A percentile compares a stretch with the other conserved stretches of the same genome.
phyloP scores from a whole-genome alignment of 2,888 invertebrate species.

The Hedychridium roseum region DNA sequence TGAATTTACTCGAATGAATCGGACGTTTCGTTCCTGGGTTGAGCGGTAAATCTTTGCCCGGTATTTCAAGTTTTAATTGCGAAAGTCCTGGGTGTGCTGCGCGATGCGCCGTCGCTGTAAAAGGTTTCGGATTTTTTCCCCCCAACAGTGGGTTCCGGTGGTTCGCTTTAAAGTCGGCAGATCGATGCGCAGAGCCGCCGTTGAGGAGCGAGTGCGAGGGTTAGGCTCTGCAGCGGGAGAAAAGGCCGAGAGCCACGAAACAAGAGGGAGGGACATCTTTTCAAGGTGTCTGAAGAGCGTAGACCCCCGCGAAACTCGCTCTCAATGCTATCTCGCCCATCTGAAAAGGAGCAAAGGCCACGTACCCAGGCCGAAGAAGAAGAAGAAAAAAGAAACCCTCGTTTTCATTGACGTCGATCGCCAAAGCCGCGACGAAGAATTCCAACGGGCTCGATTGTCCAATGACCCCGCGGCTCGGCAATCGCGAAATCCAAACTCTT shows the following conservation, averaged over 20 bases:
- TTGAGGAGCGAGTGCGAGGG: constrained; percentile 12
- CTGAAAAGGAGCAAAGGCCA: constrained; percentile 14
- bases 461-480: constrained; percentile 4
- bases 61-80: too few species aligned
- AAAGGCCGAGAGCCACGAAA: constrained; percentile 26
- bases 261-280: constrained; percentile 29
- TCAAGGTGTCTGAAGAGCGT: constrained; percentile 30
- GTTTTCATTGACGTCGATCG: constrained; percentile 1
- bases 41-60: too few species aligned
- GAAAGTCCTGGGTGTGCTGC: too few species aligned
- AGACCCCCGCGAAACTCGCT: constrained; percentile 26
- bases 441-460: not conserved
- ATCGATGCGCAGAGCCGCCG: constrained; percentile 28
- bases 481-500: not conserved
- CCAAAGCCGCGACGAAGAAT: too few species aligned
- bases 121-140: too few species aligned
- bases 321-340: constrained; percentile 36
- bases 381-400: not conserved
- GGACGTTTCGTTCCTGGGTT: too few species aligned
- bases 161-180: constrained; percentile 26
- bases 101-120: too few species aligned
- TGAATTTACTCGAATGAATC: too few species aligned
- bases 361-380: too few species aligned
- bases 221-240: not conserved
- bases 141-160: too few species aligned